A percentile compares a stretch with the other conserved stretches of the same genome.
These are phyloP conservation scores for Deroplatys truncata DNA, from an alignment of 2,888 invertebrate genomes.

Conservation along the genomic window DNA sequence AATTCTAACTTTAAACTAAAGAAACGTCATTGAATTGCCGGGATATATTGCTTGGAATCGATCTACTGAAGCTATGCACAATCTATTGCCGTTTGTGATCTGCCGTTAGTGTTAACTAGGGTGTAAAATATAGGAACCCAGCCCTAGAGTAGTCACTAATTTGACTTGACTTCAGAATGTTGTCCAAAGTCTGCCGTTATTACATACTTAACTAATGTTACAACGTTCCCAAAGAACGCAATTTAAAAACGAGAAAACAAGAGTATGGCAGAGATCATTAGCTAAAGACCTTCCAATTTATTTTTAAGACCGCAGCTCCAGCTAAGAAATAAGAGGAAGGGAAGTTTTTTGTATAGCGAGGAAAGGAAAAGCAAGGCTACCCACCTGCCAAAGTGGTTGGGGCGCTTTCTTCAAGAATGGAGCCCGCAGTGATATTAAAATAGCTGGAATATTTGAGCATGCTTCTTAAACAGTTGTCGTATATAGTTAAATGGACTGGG, in stretches of 20 bases:
- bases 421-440: background rate
- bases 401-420: background rate
- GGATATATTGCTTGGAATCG: no score
- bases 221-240: background rate
- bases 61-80: no score
- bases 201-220: background rate
- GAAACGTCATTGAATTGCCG: no score
- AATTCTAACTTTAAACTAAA: no score
- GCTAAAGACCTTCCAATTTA: slow-evolving; percentile 3
- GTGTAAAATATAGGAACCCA: background rate
- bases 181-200: background rate
- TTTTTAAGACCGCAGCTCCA: slow-evolving; percentile 7
- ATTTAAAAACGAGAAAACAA: background rate
- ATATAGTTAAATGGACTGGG: slow-evolving; percentile 1
- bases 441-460: slow-evolving; percentile 8
- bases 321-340: background rate
- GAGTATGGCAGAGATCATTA: background rate
- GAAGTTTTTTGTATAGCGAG: background rate
- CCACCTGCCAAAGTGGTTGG: background rate
- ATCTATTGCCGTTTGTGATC: no score
- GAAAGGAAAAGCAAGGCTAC: background rate
- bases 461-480: slow-evolving; percentile 13
- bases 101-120: no score
- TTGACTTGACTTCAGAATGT: background rate
- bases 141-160: background rate